A percentile compares a stretch with the other conserved stretches of the same genome.
These are phyloP conservation scores for Halocynthia aurantium DNA, from an alignment of 23 tunicate species.

Conservation along the genomic window DNA sequence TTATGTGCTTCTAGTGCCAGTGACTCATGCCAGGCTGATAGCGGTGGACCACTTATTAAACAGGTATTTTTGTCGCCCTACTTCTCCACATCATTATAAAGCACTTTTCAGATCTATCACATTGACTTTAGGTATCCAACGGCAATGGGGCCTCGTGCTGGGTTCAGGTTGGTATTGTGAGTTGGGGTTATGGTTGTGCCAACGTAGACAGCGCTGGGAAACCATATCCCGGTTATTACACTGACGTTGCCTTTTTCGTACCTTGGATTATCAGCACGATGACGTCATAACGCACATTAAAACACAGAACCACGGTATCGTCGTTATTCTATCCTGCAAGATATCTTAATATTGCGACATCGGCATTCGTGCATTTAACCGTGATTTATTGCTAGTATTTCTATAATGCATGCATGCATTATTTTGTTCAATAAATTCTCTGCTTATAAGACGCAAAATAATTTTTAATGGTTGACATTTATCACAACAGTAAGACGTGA, in stretches of 20 bases:
- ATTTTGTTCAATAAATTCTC: too few species aligned
- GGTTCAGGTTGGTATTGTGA: conserved; percentile 4
- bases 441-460: too few species aligned
- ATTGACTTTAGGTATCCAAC: background rate
- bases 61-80: conserved; percentile 23
- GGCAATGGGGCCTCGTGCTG: background rate
- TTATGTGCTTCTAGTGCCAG: conserved; percentile 6
- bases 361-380: too few species aligned
- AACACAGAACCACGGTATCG: too few species aligned
- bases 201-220: background rate
- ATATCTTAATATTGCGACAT: too few species aligned
- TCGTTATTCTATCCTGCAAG: too few species aligned
- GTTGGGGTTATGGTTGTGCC: conserved; percentile 13
- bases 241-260: background rate
- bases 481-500: too few species aligned
- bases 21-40: conserved; percentile 35
- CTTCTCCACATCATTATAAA: background rate
- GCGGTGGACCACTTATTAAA: conserved; percentile 48
- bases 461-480: too few species aligned
- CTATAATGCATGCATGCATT: too few species aligned
- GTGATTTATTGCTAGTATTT: too few species aligned
- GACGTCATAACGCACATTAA: too few species aligned
- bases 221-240: conserved; percentile 1
- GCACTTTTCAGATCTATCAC: background rate
- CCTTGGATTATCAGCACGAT: conserved; percentile 4